Evolutionary conservation across 2,888 invertebrate species (phyloP).

Genomic region (Alentia gelatinosa): DNA sequence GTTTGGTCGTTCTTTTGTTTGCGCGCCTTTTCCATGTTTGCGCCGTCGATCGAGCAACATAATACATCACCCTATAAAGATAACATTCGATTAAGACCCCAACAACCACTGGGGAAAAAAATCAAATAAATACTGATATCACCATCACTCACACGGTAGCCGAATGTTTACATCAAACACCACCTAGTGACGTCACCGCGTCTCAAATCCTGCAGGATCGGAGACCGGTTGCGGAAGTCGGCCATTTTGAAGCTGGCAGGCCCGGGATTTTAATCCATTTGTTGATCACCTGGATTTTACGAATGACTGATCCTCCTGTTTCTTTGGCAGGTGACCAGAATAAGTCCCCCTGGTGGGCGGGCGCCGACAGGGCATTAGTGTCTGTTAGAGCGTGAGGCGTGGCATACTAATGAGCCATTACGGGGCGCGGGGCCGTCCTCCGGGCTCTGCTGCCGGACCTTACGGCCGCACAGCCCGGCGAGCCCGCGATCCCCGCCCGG

Average conservation of each 20-base stretch:
- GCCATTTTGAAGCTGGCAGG: background rate
- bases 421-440: background rate
- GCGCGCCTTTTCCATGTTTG: constrained; percentile 14
- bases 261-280: constrained; percentile 41
- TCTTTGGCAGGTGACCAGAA: background rate
- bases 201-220: background rate
- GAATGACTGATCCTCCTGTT: constrained; percentile 14
- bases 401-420: constrained; percentile 9
- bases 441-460: no score
- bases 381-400: background rate
- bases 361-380: background rate
- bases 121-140: background rate
- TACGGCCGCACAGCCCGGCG: background rate
- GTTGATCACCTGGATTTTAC: constrained; percentile 46
- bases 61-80: background rate
- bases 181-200: background rate
- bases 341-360: background rate
- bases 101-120: background rate
- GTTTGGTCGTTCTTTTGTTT: background rate
- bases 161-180: background rate
- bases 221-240: background rate
- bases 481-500: background rate
- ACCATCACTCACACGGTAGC: background rate
- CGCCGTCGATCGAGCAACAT: background rate
- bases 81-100: background rate